Conservation (phyloP, 2,113 vertebrate genomes). For the Indicator maculatus region DNA sequence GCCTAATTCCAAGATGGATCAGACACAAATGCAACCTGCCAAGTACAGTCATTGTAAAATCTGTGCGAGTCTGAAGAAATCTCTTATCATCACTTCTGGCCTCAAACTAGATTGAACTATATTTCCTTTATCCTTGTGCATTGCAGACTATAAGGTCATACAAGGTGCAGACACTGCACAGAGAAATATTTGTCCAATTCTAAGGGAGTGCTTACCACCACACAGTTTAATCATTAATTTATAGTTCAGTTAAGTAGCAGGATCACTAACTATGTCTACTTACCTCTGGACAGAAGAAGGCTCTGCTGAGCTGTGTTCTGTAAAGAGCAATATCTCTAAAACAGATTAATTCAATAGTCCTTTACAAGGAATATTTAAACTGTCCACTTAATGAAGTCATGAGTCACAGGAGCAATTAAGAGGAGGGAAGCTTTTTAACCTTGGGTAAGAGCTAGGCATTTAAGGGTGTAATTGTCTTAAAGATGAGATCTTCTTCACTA, state of each 20-base stretch:
- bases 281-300: not conserved
- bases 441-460: not conserved
- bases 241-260: not conserved
- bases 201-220: not conserved
- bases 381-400: not conserved
- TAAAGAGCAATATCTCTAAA: not conserved
- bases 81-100: not conserved
- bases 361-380: not conserved
- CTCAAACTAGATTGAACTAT: not conserved
- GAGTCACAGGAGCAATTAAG: not conserved
- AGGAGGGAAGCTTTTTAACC: not conserved
- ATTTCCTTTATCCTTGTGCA: not conserved
- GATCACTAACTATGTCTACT: not conserved
- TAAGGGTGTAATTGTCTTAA: not conserved
- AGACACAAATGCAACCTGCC: not conserved
- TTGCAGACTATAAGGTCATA: not conserved
- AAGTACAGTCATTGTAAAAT: not conserved
- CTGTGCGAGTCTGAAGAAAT: not conserved
- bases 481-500: not conserved
- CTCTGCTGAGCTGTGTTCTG: not conserved
- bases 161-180: not conserved
- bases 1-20: not conserved
- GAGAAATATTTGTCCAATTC: not conserved
- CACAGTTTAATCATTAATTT: not conserved
- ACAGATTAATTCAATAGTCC: not conserved